Conservation (phyloP, 2,888 invertebrate species). For the Metacarcinus magister region DNA sequence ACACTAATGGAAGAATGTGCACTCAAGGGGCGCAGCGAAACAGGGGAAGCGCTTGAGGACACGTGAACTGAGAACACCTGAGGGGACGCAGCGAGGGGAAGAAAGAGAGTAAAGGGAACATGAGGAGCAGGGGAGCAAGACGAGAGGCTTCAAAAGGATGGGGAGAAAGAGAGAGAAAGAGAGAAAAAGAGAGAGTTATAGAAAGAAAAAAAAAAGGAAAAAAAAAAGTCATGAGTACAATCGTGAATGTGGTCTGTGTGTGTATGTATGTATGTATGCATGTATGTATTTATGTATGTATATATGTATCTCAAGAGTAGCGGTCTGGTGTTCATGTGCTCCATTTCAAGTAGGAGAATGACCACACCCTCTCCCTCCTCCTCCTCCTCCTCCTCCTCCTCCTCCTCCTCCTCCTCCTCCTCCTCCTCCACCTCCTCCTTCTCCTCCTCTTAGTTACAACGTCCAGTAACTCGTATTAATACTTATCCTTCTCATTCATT, state of each 20-base stretch:
- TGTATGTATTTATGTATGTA: neutral
- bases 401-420: too few relatives aligned
- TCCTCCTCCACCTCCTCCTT: too few relatives aligned
- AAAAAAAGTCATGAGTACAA: neutral
- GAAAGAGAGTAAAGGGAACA: neutral
- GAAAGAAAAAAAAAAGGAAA: slow-evolving; percentile 13
- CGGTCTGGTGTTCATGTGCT: neutral
- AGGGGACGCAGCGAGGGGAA: neutral
- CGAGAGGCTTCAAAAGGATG: neutral
- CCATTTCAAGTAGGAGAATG: neutral
- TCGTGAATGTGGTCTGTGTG: neutral
- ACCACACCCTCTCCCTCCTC: neutral
- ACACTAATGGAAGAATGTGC: neutral
- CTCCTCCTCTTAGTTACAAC: too few relatives aligned
- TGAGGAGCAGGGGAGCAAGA: neutral
- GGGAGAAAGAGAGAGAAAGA: neutral
- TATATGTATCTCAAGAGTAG: neutral
- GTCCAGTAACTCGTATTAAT: too few relatives aligned
- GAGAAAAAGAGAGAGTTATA: neutral
- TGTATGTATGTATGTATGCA: neutral
- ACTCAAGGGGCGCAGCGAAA: neutral
- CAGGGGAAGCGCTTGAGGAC: neutral
- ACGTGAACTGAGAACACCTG: neutral
- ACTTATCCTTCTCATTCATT: too few relatives aligned
- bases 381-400: too few relatives aligned